Evolutionary conservation across 1,140 invertebrate species (phyloP).

Genomic region (Dicyema japonicum): DNA sequence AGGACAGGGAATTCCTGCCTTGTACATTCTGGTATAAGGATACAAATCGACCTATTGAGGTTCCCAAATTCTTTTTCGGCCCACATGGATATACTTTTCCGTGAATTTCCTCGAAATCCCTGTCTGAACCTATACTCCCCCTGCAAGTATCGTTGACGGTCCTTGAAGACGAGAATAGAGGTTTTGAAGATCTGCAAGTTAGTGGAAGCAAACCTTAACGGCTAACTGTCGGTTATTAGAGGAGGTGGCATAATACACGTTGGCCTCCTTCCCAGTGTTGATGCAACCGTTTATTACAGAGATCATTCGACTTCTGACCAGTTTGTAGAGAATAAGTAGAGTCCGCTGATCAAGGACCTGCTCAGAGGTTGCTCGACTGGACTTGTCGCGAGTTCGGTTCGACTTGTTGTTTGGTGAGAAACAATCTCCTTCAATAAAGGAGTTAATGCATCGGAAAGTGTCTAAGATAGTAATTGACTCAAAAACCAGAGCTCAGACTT

Average conservation of each 20-base stretch:
- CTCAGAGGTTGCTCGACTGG: conserved; percentile 68
- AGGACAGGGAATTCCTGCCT: conserved; percentile 39
- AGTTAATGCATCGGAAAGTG: too few relatives aligned
- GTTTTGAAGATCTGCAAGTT: conserved; percentile 79
- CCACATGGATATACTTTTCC: conserved; percentile 88
- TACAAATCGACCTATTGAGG: conserved; percentile 56
- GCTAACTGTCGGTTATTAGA: conserved; percentile 29
- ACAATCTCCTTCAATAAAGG: too few relatives aligned
- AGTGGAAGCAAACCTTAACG: conserved; percentile 60
- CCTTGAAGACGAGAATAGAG: conserved; percentile 73
- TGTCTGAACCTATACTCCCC: conserved; percentile 61
- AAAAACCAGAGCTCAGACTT: too few relatives aligned
- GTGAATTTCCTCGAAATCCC: conserved; percentile 66
- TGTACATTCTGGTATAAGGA: conserved; percentile 38
- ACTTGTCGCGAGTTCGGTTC: too few relatives aligned
- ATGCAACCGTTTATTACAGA: conserved; percentile 69
- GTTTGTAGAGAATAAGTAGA: conserved; percentile 65
- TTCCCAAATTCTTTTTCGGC: conserved; percentile 92
- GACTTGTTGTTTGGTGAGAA: too few relatives aligned
- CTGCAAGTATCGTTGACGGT: conserved; percentile 74
- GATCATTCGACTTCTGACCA: conserved; percentile 38
- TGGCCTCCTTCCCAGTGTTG: conserved; percentile 61
- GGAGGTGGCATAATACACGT: conserved; percentile 67
- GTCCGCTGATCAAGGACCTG: conserved; percentile 79
- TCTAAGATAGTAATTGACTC: too few relatives aligned